Base-by-base conservation (phyloP, 1,140 invertebrate species). In the Drosophila paulistorum region DNA sequence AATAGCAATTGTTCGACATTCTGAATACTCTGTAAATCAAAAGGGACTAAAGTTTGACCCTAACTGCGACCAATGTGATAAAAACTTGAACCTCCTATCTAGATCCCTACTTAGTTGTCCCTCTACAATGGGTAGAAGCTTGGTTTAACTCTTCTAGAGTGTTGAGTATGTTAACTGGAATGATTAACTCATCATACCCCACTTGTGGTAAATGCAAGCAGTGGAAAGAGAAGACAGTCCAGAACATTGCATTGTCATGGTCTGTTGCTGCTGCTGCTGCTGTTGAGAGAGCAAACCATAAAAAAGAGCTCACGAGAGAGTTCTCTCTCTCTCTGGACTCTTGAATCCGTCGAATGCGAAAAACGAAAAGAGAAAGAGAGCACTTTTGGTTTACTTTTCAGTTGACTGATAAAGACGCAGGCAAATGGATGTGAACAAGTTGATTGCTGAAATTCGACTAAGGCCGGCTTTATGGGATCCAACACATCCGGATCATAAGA, bases 351-450 rank as follows among this genome's bases (percentile, higher is more conserved):
- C 6, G 30, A 30, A 30, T 30, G 30, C 30, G 30, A 30, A 30
- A 6, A 30, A 30, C 30, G 30, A 30, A 30, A 33, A 70, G 71
- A 62, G 70, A 58, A 23, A 62, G 17, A 58, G 55, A 63, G 17
- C 33, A 39, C 55, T 58, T 58, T 67, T 67, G 20, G 37, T 58
- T 63, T 48, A 48, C 23, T 63, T 57, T 72, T 76, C 58, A 82
- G 83, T 90, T 68, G 57, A 65, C 20, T 73, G 85, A 90, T 80
- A 90, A 81, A 91, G 74, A 71, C 68, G 73, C 75, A 79, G 77
- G 55, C 71, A 84, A 71, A 87, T 91, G 83, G 90, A 91, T 81
- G 81, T 85, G 63, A 74, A 84, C 74, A 81, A 78, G 58, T 81
- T 91, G 74, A 91, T 91, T 65, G 66, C 55, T 57, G 90, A 91